Conservation (phyloP, 2,888 invertebrate genomes). For the Dendrolimus houi region DNA sequence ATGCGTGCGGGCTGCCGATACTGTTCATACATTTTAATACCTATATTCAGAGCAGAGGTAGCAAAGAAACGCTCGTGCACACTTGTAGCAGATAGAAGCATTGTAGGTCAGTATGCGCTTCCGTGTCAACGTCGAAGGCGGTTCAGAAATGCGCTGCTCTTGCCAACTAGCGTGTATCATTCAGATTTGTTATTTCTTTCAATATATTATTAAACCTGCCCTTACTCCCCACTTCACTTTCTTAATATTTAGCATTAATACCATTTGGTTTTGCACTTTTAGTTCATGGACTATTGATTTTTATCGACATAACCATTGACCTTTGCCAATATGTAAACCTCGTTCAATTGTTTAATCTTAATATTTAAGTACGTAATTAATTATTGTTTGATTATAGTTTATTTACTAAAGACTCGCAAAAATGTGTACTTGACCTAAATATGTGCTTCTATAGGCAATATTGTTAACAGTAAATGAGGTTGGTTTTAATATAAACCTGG, state of each 20-base stretch:
- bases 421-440: background rate
- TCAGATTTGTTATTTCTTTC: background rate
- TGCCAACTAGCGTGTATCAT: slow-evolving; percentile 35
- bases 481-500: no score
- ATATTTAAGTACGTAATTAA: no score
- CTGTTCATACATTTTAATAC: slow-evolving; percentile 1
- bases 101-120: slow-evolving; percentile 52
- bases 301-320: background rate
- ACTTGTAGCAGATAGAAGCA: background rate
- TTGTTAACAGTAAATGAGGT: no score
- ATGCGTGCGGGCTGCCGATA: background rate
- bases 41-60: slow-evolving; percentile 8
- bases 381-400: no score
- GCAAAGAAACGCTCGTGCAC: background rate
- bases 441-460: no score
- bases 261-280: background rate
- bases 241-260: background rate
- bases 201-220: background rate
- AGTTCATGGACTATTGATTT: background rate
- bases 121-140: slow-evolving; percentile 34
- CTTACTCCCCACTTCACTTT: background rate
- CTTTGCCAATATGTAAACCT: no score
- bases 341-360: no score
- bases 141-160: slow-evolving; percentile 30
- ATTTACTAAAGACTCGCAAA: background rate